phyloP scores from a whole-genome alignment of 2,888 invertebrate genomes.

The Dinocampus coccinellae region DNA sequence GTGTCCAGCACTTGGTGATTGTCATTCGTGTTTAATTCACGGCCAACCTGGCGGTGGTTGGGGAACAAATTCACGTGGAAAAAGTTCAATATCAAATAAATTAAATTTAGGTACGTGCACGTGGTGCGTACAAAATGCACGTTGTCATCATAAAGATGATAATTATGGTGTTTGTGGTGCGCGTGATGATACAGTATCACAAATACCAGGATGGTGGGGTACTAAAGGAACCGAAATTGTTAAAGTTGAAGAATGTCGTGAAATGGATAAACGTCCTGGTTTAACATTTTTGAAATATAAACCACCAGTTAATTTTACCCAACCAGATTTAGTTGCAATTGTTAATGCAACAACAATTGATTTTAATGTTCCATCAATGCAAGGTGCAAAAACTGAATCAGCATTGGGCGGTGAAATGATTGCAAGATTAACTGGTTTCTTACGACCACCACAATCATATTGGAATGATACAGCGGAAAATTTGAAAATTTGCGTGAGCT shows the following conservation, averaged over 20 bases:
- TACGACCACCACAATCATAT: constrained; percentile 79
- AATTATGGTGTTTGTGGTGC: constrained; percentile 86
- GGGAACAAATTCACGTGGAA: constrained; percentile 64
- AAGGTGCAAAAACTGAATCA: constrained; percentile 77
- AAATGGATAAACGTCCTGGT: constrained; percentile 85
- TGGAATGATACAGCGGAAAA: constrained; percentile 80
- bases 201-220: constrained; percentile 93
- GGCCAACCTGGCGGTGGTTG: constrained; percentile 73
- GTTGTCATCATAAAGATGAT: constrained; percentile 89
- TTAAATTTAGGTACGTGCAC: constrained; percentile 85
- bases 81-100: constrained; percentile 80
- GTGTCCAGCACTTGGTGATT: constrained; percentile 89
- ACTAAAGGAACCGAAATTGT: constrained; percentile 83
- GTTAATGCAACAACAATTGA: constrained; percentile 88
- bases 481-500: constrained; percentile 83
- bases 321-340: constrained; percentile 90
- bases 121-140: constrained; percentile 94
- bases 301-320: constrained; percentile 87
- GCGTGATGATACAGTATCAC: constrained; percentile 83
- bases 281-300: constrained; percentile 90
- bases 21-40: constrained; percentile 90
- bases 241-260: constrained; percentile 82
- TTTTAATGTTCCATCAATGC: constrained; percentile 80
- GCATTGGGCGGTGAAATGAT: constrained; percentile 80
- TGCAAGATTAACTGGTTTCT: constrained; percentile 84